These are phyloP conservation scores for Trematocara stigmaticum DNA, from an alignment of 2,113 vertebrate species.

Conservation along the genomic window DNA sequence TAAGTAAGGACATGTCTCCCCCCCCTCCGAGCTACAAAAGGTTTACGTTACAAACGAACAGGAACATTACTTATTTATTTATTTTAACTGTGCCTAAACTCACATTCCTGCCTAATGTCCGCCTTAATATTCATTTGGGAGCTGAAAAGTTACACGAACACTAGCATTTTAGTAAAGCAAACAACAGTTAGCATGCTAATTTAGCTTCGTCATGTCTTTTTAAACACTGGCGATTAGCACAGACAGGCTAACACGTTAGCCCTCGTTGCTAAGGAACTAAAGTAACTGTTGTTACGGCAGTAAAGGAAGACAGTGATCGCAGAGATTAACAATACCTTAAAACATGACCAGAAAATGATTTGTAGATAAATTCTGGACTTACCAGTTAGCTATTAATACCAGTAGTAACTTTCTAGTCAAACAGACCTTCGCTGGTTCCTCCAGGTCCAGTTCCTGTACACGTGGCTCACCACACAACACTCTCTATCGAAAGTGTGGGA, in stretches of 20 bases:
- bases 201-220: background rate
- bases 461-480: conserved; percentile 43
- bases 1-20: background rate
- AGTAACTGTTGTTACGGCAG: background rate
- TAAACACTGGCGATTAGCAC: background rate
- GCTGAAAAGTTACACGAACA: background rate
- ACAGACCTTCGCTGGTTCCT: background rate
- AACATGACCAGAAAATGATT: background rate
- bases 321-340: background rate
- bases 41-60: background rate
- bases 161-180: background rate
- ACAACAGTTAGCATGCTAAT: background rate
- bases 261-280: too few species aligned
- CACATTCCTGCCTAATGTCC: background rate
- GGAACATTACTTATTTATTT: background rate
- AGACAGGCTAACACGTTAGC: background rate
- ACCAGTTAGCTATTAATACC: background rate
- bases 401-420: background rate
- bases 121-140: background rate
- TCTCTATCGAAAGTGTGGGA: background rate
- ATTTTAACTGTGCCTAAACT: background rate
- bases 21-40: background rate
- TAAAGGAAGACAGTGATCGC: background rate
- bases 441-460: conserved; percentile 52
- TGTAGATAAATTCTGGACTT: background rate